These are phyloP conservation scores for Uria lomvia DNA, from an alignment of 2,113 vertebrate genomes.

Conservation along the genomic window DNA sequence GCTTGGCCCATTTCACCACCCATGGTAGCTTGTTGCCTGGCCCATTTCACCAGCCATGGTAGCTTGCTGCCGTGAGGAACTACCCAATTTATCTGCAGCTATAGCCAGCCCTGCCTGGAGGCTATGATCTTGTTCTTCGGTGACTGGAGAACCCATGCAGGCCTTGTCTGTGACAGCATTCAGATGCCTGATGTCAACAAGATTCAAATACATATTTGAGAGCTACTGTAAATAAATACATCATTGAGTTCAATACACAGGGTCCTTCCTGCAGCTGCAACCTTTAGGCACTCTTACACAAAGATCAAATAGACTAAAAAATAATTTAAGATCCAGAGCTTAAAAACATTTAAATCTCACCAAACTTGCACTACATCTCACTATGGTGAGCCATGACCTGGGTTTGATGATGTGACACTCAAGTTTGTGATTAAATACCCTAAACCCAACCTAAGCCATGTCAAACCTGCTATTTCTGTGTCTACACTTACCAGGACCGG, in stretches of 20 bases:
- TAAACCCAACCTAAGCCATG: neutral
- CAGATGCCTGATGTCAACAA: neutral
- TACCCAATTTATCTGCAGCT: neutral
- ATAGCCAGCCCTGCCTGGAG: neutral
- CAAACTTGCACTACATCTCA: neutral
- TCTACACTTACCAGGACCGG: neutral
- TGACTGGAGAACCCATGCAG: neutral
- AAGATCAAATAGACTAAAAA: neutral
- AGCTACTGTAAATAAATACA: neutral
- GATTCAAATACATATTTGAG: neutral
- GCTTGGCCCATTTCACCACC: neutral
- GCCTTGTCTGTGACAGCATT: neutral
- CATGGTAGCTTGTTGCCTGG: neutral
- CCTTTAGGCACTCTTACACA: neutral
- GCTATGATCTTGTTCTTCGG: neutral
- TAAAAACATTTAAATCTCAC: neutral
- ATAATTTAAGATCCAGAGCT: neutral
- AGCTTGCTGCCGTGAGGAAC: neutral
- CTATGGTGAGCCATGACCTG: neutral
- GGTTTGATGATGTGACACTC: neutral
- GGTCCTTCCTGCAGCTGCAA: neutral
- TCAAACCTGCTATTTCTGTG: neutral
- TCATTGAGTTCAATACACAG: neutral
- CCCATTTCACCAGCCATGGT: neutral
- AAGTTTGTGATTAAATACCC: neutral